A percentile compares a stretch with the other conserved stretches of the same genome.
Conservation (phyloP, 2,113 vertebrate genomes). For the Alces alces region DNA sequence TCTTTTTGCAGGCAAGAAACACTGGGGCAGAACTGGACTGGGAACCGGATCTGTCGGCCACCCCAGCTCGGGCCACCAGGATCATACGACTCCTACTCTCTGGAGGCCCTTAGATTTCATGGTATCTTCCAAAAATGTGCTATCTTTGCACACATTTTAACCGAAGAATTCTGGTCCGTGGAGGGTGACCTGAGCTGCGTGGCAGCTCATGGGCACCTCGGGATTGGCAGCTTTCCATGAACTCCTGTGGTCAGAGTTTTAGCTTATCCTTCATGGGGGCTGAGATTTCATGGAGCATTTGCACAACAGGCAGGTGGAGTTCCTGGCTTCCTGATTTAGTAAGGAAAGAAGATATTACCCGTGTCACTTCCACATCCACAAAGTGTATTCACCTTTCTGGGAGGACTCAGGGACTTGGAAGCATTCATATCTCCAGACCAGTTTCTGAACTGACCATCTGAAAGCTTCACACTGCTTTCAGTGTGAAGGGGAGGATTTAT, state of each 20-base stretch:
- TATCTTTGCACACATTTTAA: not conserved
- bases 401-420: not conserved
- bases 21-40: not conserved
- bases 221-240: not conserved
- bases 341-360: not conserved
- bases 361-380: not conserved
- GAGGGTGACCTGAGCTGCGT: not conserved
- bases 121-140: not conserved
- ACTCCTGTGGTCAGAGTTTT: not conserved
- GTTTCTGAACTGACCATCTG: not conserved
- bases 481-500: not conserved
- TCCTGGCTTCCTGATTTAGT: not conserved
- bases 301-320: not conserved
- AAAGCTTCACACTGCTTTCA: not conserved
- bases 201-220: not conserved
- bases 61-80: not conserved
- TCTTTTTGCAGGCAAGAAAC: not conserved
- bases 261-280: not conserved
- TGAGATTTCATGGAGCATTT: not conserved
- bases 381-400: not conserved
- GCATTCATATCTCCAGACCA: not conserved
- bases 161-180: not conserved
- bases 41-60: accelerated
- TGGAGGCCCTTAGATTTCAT: not conserved
- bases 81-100: not conserved